Percentiles rank a stretch among this genome's conserved stretches.
phyloP scores from a whole-genome alignment of 2,888 invertebrate species.

The Melinaea marsaeus region DNA sequence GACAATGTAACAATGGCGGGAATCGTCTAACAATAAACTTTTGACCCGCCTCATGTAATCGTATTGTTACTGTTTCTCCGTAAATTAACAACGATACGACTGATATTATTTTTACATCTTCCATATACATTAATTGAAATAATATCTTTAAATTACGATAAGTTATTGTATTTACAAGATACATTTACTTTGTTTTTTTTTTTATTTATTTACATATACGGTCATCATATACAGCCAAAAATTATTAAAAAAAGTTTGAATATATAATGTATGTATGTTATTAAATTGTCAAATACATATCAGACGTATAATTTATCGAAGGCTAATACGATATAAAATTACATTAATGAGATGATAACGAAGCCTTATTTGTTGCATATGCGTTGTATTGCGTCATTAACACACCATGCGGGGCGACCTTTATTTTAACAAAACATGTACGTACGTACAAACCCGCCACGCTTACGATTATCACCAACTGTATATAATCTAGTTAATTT shows the following conservation, averaged over 20 bases:
- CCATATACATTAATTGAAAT: too few relatives aligned
- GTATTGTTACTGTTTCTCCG: neutral
- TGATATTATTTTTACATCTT: neutral
- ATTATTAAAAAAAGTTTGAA: too few relatives aligned
- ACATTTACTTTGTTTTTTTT: too few relatives aligned
- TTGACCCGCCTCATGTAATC: neutral
- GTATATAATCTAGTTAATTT: too few relatives aligned
- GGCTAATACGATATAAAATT: neutral
- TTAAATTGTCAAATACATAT: neutral
- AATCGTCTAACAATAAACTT: neutral
- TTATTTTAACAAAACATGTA: slow-evolving; percentile 8
- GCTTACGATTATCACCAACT: too few relatives aligned
- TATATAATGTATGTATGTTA: too few relatives aligned
- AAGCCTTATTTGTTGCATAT: slow-evolving; percentile 7
- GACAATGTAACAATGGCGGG: neutral
- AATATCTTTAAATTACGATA: too few relatives aligned
- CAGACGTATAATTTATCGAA: neutral
- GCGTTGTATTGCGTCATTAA: slow-evolving; percentile 11
- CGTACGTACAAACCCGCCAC: neutral
- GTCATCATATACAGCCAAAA: too few relatives aligned
- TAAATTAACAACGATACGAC: neutral
- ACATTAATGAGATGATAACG: slow-evolving; percentile 10
- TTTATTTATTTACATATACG: too few relatives aligned
- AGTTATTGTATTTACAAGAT: too few relatives aligned
- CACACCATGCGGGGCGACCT: slow-evolving; percentile 18